Evolutionary conservation across 1,140 invertebrate genomes (phyloP).

Genomic region (Pseudomyrmex sp.): DNA sequence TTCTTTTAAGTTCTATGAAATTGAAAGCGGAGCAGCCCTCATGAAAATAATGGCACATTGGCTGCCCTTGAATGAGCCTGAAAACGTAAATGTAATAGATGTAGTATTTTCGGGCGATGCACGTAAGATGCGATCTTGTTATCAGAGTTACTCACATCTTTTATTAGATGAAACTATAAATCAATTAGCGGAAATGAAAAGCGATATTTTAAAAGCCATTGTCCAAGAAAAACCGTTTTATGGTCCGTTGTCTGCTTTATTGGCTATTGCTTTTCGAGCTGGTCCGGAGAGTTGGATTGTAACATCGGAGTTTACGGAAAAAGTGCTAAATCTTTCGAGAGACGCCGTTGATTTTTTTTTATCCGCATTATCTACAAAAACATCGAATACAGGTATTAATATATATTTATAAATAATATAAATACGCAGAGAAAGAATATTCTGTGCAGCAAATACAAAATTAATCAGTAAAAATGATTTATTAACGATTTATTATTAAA

Average conservation of each 20-base stretch:
- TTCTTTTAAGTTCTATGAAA: constrained; percentile 86
- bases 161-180: constrained; percentile 74
- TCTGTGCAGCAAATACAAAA: no score
- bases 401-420: constrained; percentile 16
- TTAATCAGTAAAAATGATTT: constrained; percentile 11
- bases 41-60: constrained; percentile 79
- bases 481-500: constrained; percentile 43
- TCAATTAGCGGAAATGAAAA: constrained; percentile 78
- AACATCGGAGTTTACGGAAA: constrained; percentile 60
- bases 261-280: constrained; percentile 68
- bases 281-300: constrained; percentile 62
- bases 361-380: constrained; percentile 78
- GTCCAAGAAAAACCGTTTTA: constrained; percentile 78
- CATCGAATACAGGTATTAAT: constrained; percentile 70
- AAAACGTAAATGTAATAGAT: neutral
- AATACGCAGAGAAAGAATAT: neutral
- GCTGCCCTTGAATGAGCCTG: constrained; percentile 57
- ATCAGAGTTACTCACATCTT: constrained; percentile 58
- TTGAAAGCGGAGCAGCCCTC: constrained; percentile 85
- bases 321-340: constrained; percentile 79
- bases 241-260: constrained; percentile 79
- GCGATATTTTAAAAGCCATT: constrained; percentile 82
- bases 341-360: constrained; percentile 80
- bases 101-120: constrained; percentile 10
- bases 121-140: neutral